Conservation (phyloP, 2,113 vertebrate species). For the Martes martes region DNA sequence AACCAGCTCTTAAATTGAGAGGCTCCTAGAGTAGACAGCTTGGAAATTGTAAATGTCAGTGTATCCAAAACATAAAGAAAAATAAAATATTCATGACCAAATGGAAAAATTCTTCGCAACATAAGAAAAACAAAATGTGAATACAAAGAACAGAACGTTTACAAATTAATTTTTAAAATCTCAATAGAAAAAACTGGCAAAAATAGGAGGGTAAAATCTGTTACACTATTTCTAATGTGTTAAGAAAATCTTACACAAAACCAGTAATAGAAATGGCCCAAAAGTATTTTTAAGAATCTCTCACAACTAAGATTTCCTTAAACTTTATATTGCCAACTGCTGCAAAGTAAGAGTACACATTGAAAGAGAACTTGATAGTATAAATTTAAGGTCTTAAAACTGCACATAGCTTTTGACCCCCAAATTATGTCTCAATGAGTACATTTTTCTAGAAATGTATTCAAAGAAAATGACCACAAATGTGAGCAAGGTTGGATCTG, state of each 20-base stretch:
- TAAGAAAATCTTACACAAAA: neutral
- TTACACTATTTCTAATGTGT: neutral
- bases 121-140: neutral
- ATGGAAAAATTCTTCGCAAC: neutral
- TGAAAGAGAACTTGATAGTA: neutral
- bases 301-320: neutral
- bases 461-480: neutral
- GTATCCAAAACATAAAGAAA: neutral
- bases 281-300: neutral
- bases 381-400: neutral
- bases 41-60: neutral
- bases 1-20: neutral
- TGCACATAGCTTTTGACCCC: neutral
- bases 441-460: neutral
- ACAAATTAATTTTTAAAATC: neutral
- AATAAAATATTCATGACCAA: neutral
- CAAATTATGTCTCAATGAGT: neutral
- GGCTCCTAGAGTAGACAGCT: neutral
- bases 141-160: neutral
- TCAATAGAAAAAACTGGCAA: neutral
- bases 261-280: neutral
- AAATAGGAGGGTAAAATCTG: neutral
- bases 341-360: neutral
- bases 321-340: neutral
- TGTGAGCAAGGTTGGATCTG: neutral